Base-by-base conservation (phyloP, 2,797 vertebrate genomes). In the Parauchenoglanis ngamensis region DNA sequence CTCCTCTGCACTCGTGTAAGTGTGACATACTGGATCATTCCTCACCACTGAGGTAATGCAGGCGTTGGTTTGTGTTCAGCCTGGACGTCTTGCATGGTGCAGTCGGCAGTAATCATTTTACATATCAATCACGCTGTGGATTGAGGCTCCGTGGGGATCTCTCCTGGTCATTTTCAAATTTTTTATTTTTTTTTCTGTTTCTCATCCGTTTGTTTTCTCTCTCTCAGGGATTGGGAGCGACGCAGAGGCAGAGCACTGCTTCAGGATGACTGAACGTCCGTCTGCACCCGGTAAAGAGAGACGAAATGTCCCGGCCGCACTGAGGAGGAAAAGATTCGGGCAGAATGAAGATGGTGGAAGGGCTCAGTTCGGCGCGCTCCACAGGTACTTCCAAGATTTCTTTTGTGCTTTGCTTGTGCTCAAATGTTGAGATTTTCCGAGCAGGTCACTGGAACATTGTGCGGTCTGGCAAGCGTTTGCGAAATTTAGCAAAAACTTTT, bases 151-250 rank as follows among this genome's bases (percentile, higher is more conserved):
- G n/a, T 40, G 28, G 44, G 40, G 28, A 25, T 2, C 67, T 25
- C n/a, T 46, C 63, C 19, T 31, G 21, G n/a, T 65, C 0, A 6
- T 7, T 35, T 65, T 46, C 67, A 40, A 8, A 19, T 57, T 61
- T 54, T 7, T 59, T 23, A 19, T 57, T 59, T 21, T 59, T 80
- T 46, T 11, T 44, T 35, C 44, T 28, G 40, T 84, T 23, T 84
- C 6, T 15, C 28, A 67, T 68, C 61, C 35, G 68, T 23, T 23
- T 44, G 80, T 52, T 46, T 19, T 31, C 1, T 49, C 17, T 23
- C 13, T 11, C 7, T 54, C 91, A 99, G 98, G 96, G 93, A 97
- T 96, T 1, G 96, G 96, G 90, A 98, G 97, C 90, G 97, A 98
- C 93, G 94, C 96, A 8, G 98, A 99, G 93, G 97, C 94, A 0